These are phyloP conservation scores for Rhinophrynus dorsalis DNA, from an alignment of 2,797 vertebrate species.

Conservation along the genomic window DNA sequence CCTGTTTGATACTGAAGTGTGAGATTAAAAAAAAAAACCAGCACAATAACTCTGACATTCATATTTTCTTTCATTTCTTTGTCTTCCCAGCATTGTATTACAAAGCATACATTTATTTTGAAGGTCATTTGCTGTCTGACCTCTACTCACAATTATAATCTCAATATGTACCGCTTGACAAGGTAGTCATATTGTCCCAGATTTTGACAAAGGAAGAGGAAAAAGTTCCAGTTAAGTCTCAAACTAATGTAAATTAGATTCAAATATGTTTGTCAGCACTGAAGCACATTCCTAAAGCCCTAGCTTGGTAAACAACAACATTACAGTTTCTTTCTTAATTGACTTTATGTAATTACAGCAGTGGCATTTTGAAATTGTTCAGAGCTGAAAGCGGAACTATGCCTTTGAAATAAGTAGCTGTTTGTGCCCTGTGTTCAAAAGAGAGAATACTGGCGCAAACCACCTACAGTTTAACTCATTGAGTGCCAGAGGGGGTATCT, in stretches of 20 bases:
- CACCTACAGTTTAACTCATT: no score
- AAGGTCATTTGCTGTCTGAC: constrained; percentile 34
- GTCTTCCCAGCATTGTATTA: constrained; percentile 18
- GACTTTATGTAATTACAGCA: background rate
- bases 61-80: constrained; percentile 1
- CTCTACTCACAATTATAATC: constrained; percentile 43
- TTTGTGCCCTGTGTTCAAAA: no score
- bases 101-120: constrained; percentile 38
- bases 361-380: constrained; percentile 2
- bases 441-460: no score
- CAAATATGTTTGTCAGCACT: constrained; percentile 2
- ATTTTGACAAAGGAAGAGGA: constrained; percentile 22
- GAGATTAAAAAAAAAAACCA: constrained; percentile 1
- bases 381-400: no score
- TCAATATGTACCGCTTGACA: constrained; percentile 38
- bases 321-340: background rate
- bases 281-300: background rate
- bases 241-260: constrained; percentile 39
- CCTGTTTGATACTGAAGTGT: constrained; percentile 2
- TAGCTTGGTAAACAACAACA: background rate
- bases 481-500: no score
- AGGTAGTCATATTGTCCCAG: constrained; percentile 42
- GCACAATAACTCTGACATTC: no score
- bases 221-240: constrained; percentile 1
- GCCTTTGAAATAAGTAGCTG: no score